Percentiles rank a stretch among this genome's conserved stretches.
phyloP scores from a whole-genome alignment of 2,113 vertebrate genomes.

The Corythaixoides concolor region DNA sequence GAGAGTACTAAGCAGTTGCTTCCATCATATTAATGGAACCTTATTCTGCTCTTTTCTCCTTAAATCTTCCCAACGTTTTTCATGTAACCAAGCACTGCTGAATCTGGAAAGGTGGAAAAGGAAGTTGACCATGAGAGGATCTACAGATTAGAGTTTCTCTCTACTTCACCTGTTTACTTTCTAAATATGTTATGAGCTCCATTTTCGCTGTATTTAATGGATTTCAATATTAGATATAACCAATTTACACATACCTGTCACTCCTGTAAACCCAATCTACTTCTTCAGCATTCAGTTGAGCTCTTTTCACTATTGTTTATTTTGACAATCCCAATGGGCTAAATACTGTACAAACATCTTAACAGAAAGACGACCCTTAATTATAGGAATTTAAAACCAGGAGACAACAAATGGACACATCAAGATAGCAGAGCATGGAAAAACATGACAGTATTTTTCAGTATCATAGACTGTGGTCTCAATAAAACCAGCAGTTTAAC shows the following conservation, averaged over 20 bases:
- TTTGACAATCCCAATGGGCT: not conserved
- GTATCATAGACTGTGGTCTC: not conserved
- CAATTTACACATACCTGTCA: not conserved
- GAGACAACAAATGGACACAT: not conserved
- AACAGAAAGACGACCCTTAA: not conserved
- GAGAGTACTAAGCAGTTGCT: slow-evolving; percentile 21
- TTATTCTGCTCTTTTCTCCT: slow-evolving; percentile 37
- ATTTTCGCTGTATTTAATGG: not conserved
- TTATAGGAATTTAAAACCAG: not conserved
- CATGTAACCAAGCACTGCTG: slow-evolving; percentile 17
- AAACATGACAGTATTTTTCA: not conserved
- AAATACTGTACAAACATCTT: not conserved
- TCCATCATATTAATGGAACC: slow-evolving; percentile 17
- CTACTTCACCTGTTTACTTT: not conserved
- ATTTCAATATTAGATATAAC: not conserved
- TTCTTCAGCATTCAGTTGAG: not conserved
- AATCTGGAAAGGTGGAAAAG: slow-evolving; percentile 50
- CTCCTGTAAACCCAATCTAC: not conserved
- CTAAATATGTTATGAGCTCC: not conserved
- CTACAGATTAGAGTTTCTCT: not conserved
- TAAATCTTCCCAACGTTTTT: slow-evolving; percentile 7
- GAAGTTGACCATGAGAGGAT: slow-evolving; percentile 7
- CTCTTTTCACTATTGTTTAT: not conserved
- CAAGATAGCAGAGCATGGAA: not conserved
- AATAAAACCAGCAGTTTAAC: not conserved